Evolutionary conservation across 92 coral and sea anemone genomes (phyloP).

Genomic region (Porites rus): DNA sequence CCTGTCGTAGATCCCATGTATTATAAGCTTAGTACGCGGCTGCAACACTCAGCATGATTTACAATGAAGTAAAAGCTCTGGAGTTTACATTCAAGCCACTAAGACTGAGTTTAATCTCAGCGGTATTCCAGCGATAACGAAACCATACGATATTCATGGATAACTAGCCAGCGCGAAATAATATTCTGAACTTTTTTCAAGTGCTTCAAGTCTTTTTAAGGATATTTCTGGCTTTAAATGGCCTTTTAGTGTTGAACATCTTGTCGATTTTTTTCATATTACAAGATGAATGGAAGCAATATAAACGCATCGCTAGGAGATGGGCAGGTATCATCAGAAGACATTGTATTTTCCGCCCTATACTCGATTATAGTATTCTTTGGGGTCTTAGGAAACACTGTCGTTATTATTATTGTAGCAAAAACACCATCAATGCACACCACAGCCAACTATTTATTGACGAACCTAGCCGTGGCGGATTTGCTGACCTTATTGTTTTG

Average conservation of each 20-base stretch:
- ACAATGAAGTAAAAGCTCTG: neutral
- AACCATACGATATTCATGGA: neutral
- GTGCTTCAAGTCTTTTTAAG: neutral
- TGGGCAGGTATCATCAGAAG: constrained; percentile 3
- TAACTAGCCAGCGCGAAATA: neutral
- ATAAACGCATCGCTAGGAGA: neutral
- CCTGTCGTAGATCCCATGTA: neutral
- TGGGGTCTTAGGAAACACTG: neutral
- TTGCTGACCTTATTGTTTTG: constrained; percentile 49
- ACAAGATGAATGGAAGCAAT: constrained; percentile 10
- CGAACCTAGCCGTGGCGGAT: constrained; percentile 59
- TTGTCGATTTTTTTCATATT: neutral
- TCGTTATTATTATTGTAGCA: constrained; percentile 6
- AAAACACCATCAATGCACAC: constrained; percentile 61
- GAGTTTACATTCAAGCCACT: neutral
- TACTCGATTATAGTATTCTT: constrained; percentile 48
- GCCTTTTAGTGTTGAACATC: neutral
- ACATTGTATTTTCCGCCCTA: constrained; percentile 40
- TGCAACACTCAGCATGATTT: neutral
- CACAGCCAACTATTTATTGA: constrained; percentile 53
- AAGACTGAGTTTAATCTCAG: neutral
- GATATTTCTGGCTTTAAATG: too few species aligned
- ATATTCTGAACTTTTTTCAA: neutral
- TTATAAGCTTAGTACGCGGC: neutral
- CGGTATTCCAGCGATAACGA: neutral